These are phyloP conservation scores for Dioctria rufipes DNA, from an alignment of 2,888 invertebrate genomes.

Conservation along the genomic window DNA sequence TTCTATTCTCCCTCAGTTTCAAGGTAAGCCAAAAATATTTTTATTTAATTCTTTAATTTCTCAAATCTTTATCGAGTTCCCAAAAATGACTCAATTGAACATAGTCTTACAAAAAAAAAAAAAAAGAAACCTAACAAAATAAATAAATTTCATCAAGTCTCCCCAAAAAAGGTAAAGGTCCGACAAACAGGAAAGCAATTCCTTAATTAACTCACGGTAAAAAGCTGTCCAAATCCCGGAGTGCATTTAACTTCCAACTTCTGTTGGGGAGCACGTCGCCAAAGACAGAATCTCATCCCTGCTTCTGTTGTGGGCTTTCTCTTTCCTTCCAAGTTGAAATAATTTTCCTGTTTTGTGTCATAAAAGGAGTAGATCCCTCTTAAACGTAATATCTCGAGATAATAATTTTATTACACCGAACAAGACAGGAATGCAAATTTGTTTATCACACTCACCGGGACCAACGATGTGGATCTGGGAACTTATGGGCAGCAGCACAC, in stretches of 20 bases:
- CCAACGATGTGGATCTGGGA: slow-evolving; percentile 1
- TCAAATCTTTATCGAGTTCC: no score
- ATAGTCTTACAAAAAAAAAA: not conserved
- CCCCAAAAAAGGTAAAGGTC: not conserved
- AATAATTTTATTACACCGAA: slow-evolving; percentile 59
- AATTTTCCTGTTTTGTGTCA: slow-evolving; percentile 56
- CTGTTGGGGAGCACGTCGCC: slow-evolving; percentile 8
- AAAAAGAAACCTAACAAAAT: no score
- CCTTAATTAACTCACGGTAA: slow-evolving; percentile 52
- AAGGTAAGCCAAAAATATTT: not conserved
- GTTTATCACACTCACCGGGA: slow-evolving; percentile 57
- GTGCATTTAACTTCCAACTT: slow-evolving; percentile 52
- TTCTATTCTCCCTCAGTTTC: not conserved
- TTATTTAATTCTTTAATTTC: not conserved
- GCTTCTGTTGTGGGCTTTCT: not conserved
- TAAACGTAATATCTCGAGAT: slow-evolving; percentile 57
- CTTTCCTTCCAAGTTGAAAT: slow-evolving; percentile 52
- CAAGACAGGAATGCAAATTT: slow-evolving; percentile 58
- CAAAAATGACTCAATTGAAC: not conserved
- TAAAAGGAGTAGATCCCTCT: slow-evolving; percentile 55
- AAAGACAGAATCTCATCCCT: slow-evolving; percentile 19
- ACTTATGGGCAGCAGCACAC: slow-evolving; percentile 19
- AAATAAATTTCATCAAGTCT: no score
- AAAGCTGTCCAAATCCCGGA: slow-evolving; percentile 49
- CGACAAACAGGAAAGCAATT: slow-evolving; percentile 41